phyloP scores from a whole-genome alignment of 2,797 vertebrate genomes.

The Saxicola maurus region DNA sequence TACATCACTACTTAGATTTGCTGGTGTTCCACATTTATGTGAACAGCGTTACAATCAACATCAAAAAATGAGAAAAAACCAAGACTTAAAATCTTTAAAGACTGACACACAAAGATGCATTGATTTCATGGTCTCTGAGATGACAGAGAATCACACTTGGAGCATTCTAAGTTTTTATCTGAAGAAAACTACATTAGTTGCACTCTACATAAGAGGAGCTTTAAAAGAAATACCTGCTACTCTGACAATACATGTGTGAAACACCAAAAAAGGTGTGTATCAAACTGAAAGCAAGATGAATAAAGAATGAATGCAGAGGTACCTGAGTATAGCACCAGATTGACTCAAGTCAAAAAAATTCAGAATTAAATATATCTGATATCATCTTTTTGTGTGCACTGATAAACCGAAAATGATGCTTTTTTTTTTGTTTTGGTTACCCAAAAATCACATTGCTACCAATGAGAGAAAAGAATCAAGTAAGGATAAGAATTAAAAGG shows the following conservation, averaged over 20 bases:
- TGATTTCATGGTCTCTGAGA: not conserved
- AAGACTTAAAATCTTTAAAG: not conserved
- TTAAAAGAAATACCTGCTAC: not conserved
- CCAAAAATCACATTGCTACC: not conserved
- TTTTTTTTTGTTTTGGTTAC: no score
- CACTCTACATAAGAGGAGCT: not conserved
- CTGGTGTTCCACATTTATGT: not conserved
- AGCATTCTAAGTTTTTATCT: not conserved
- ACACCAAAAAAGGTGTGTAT: not conserved
- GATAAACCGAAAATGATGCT: not conserved
- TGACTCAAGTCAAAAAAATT: not conserved
- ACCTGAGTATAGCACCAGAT: accelerated
- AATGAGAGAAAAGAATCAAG: not conserved
- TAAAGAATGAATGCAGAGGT: accelerated
- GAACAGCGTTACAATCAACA: not conserved
- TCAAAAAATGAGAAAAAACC: not conserved
- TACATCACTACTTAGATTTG: not conserved
- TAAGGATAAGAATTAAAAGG: not conserved
- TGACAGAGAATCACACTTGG: not conserved
- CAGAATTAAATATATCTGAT: not conserved
- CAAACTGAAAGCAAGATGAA: not conserved
- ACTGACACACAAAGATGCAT: not conserved
- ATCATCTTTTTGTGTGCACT: not conserved
- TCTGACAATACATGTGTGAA: not conserved
- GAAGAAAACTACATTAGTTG: not conserved